Percentiles rank a stretch among this genome's conserved stretches.
Conservation (phyloP, 2,797 vertebrate genomes). For the Poeciliopsis gracilis region DNA sequence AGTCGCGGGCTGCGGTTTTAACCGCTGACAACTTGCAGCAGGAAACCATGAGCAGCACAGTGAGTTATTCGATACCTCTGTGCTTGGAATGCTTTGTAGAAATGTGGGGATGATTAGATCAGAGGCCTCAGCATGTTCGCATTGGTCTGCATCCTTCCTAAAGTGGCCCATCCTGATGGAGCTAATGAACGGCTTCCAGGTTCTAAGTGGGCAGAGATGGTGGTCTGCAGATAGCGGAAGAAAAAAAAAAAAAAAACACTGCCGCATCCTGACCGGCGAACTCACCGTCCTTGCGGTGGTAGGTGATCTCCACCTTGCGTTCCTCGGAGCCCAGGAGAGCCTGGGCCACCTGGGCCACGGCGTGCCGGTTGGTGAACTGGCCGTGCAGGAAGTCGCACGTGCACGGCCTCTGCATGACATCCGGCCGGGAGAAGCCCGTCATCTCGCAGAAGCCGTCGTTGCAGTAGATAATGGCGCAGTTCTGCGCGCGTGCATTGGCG, state of each 20-base stretch:
- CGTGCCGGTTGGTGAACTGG: constrained; percentile 91
- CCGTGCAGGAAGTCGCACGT: constrained; percentile 98
- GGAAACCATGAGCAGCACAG: constrained; percentile 1
- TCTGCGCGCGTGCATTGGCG: constrained; percentile 97
- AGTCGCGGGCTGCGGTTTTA: neutral
- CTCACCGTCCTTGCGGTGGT: constrained; percentile 98
- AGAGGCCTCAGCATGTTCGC: constrained; percentile 19
- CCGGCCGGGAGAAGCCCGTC: constrained; percentile 97
- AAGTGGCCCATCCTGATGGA: constrained; percentile 17
- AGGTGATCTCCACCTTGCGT: constrained; percentile 96
- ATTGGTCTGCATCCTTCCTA: constrained; percentile 51
- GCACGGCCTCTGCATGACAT: constrained; percentile 98
- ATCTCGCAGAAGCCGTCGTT: constrained; percentile 99
- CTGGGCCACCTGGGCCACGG: constrained; percentile 94
- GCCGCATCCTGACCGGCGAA: neutral
- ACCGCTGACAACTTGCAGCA: neutral
- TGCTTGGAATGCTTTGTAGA: neutral
- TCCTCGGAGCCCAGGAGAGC: constrained; percentile 96
- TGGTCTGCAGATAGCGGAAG: constrained; percentile 22
- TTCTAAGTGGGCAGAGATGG: constrained; percentile 46
- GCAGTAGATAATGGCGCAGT: constrained; percentile 99
- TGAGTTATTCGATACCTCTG: constrained; percentile 8
- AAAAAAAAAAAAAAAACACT: too few species aligned
- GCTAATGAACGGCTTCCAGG: constrained; percentile 57
- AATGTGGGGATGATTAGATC: constrained; percentile 8